Base-by-base conservation (phyloP, 2,113 vertebrate genomes). In the Planiliza haematocheilus region DNA sequence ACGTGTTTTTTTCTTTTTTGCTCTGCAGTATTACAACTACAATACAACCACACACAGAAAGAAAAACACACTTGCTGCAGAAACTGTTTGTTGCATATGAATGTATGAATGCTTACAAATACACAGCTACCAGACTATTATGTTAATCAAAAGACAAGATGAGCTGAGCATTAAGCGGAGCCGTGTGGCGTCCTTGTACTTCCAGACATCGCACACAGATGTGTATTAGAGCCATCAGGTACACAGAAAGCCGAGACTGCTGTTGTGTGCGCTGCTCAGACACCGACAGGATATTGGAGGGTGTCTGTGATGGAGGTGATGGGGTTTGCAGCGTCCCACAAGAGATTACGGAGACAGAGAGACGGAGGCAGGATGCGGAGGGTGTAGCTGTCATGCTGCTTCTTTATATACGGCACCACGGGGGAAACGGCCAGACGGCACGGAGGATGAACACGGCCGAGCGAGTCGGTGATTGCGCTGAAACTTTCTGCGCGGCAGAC, bases 241-340 rank as follows among this genome's bases (percentile, higher is more conserved):
- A 21, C 24, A 36, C 39, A 21, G 38, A 49, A 10, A 57, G 56
- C 46, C 10, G 14, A 59, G 67, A 10, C 61, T 45, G 56, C 21
- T 43, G 62, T 65, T 63, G 37, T 20, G 73, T 72, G 72, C 74
- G 77, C 63, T 66, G 48, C 53, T 75, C 60, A 41, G n/a, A 75
- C 37, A 10, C 14, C 61, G 62, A 49, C 77, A 78, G 80, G 67
- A 78, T 83, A 75, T 83, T 81, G 63, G 70, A 73, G 10, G 38
- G 24, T 37, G 59, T 57, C 21, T 39, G 46, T 68, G 71, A 12
- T 37, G 42, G 41, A 58, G 60, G 48, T 38, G 64, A 57, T 46
- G 39, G 13, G 34, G 36, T 70, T 58, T 50, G 74, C 43, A 8
- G 42, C 2, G 41, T 45, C 67, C 42, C 43, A 16, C 9, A 52